A percentile compares a stretch with the other conserved stretches of the same genome.
Conservation (phyloP, 2,888 invertebrate genomes). For the Griposia aprilina region DNA sequence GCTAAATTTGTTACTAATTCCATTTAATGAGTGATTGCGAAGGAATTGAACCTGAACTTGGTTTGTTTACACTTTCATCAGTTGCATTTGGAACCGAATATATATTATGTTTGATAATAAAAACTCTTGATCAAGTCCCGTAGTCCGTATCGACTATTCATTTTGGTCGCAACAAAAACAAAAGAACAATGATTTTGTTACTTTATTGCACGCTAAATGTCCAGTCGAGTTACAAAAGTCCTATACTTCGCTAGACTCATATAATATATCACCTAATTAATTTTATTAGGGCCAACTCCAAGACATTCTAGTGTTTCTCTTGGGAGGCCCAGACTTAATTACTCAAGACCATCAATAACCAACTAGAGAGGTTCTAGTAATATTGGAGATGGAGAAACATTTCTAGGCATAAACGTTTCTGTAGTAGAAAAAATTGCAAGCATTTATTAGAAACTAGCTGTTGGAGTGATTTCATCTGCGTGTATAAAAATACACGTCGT, state of each 20-base stretch:
- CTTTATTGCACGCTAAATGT: constrained; percentile 40
- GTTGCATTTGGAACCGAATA: no score
- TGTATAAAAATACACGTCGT: no score
- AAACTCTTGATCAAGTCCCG: no score
- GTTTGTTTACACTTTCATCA: no score
- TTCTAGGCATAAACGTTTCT: neutral
- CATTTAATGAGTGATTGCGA: no score
- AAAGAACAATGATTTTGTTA: constrained; percentile 34
- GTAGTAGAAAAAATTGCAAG: neutral
- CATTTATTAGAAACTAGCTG: neutral
- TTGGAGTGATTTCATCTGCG: neutral
- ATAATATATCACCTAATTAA: constrained; percentile 54
- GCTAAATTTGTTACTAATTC: no score
- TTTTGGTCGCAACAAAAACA: constrained; percentile 8
- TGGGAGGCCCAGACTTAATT: constrained; percentile 50
- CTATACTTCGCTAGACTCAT: constrained; percentile 21
- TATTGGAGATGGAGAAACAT: neutral
- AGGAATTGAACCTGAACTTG: no score
- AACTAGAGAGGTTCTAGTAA: constrained; percentile 20
- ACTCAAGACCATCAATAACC: constrained; percentile 57
- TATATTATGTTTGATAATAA: no score
- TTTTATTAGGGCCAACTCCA: constrained; percentile 51
- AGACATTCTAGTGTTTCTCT: constrained; percentile 47
- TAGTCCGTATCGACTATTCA: no score
- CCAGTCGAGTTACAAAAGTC: constrained; percentile 19